Evolutionary conservation across 1,140 invertebrate genomes (phyloP).

Genomic region (Andrena cerasifolii): DNA sequence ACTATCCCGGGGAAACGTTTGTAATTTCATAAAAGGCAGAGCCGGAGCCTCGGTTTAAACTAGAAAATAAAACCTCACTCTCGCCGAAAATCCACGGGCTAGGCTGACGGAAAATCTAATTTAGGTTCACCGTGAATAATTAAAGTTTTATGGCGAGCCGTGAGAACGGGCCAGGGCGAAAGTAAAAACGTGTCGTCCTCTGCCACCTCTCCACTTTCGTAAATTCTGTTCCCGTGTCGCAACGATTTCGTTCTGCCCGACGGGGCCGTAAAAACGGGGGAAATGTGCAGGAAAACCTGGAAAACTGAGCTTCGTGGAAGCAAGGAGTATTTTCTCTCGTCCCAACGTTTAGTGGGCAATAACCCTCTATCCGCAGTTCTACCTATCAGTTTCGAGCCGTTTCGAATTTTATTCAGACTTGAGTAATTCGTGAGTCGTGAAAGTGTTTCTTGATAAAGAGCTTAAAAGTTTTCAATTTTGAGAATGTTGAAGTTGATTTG

Average conservation of each 20-base stretch:
- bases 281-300: slow-evolving; percentile 6
- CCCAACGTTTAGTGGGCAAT: no score
- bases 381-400: no score
- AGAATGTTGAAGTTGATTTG: no score
- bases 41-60: background rate
- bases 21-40: background rate
- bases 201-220: slow-evolving; percentile 5
- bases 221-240: slow-evolving; percentile 58
- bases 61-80: background rate
- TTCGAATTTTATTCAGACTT: no score
- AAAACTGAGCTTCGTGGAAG: background rate
- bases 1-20: background rate
- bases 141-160: slow-evolving; percentile 46
- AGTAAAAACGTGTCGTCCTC: slow-evolving; percentile 50
- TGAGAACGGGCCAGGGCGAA: slow-evolving; percentile 21
- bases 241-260: background rate
- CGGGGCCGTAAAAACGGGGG: background rate
- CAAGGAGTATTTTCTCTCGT: background rate
- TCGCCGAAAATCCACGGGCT: background rate
- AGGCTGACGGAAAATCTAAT: slow-evolving; percentile 47
- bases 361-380: no score
- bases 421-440: no score
- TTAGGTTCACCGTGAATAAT: slow-evolving; percentile 44
- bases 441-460: no score
- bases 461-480: no score